Conservation (phyloP, 2,888 invertebrate genomes). For the Leucophora obtusa region DNA sequence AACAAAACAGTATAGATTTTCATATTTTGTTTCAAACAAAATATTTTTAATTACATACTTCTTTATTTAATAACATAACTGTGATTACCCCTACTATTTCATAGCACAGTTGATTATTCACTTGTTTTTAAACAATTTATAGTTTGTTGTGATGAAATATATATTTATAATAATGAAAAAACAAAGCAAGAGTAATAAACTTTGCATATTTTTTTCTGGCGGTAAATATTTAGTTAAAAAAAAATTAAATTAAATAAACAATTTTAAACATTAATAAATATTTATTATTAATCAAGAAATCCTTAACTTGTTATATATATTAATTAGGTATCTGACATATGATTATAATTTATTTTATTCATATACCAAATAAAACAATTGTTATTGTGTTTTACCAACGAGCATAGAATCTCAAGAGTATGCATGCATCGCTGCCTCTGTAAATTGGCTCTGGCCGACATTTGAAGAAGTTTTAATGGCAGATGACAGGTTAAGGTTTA, state of each 20-base stretch:
- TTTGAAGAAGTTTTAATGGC: no score
- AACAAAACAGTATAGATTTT: no score
- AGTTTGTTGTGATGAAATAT: constrained; percentile 13
- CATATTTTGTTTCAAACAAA: no score
- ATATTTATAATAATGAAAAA: not conserved
- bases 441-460: no score
- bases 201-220: constrained; percentile 44
- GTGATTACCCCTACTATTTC: not conserved
- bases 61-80: no score
- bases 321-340: not conserved
- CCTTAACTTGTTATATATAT: not conserved
- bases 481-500: no score
- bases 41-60: no score
- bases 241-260: not conserved
- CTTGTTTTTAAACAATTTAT: not conserved
- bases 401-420: no score
- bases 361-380: not conserved
- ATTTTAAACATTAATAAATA: not conserved
- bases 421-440: no score
- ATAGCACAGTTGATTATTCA: not conserved
- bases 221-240: constrained; percentile 5
- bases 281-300: not conserved
- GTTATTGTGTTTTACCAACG: not conserved
- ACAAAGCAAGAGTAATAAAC: constrained; percentile 57
- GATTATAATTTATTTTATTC: not conserved